A percentile compares a stretch with the other conserved stretches of the same genome.
phyloP scores from a whole-genome alignment of 2,113 vertebrate genomes.

The Burhinus oedicnemus region DNA sequence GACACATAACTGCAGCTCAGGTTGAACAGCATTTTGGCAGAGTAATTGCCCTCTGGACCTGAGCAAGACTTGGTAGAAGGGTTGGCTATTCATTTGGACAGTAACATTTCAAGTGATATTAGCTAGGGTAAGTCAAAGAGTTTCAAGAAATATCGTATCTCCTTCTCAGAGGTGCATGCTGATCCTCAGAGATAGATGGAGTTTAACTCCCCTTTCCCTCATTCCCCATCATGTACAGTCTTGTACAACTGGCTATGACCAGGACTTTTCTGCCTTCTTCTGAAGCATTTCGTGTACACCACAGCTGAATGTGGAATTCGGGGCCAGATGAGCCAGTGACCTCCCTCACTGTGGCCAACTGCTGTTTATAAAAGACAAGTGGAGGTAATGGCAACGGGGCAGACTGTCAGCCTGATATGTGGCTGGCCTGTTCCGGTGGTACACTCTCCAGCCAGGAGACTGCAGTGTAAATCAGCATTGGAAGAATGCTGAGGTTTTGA shows the following conservation, averaged over 20 bases:
- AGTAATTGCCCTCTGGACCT: not conserved
- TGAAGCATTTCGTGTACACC: not conserved
- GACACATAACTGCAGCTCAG: not conserved
- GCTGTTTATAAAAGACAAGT: not conserved
- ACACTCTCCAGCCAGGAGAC: not conserved
- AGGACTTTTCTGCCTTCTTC: not conserved
- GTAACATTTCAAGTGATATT: not conserved
- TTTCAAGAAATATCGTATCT: not conserved
- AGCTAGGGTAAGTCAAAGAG: not conserved
- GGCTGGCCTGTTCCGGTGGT: not conserved
- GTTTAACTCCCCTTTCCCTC: not conserved
- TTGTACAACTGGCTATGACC: not conserved
- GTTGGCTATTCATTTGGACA: not conserved
- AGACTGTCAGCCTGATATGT: not conserved
- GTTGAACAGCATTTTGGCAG: not conserved
- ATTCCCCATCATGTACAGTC: not conserved
- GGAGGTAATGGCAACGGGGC: not conserved
- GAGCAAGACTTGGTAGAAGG: not conserved
- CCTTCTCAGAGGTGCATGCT: not conserved
- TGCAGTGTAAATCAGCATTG: not conserved
- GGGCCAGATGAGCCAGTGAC: not conserved
- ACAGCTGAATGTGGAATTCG: not conserved
- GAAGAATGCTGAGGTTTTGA: slow-evolving; percentile 43
- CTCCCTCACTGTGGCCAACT: not conserved
- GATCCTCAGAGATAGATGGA: not conserved